Evolutionary conservation across 2,888 invertebrate species (phyloP).

Genomic region (Cacoxenus indagator): DNA sequence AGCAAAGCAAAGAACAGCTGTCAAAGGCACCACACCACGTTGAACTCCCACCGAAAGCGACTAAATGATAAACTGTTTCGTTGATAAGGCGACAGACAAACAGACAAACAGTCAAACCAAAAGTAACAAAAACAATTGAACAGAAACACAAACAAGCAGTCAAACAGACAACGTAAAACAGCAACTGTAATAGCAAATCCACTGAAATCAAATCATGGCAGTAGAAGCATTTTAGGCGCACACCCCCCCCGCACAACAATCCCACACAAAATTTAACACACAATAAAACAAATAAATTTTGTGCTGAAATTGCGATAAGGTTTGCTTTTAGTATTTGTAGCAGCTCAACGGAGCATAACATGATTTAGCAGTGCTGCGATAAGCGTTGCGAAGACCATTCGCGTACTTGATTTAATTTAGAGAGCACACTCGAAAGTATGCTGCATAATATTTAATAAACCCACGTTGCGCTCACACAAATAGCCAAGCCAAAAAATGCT

Average conservation of each 20-base stretch:
- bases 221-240: neutral
- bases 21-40: slow-evolving; percentile 5
- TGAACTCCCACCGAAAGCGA: slow-evolving; percentile 14
- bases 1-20: slow-evolving; percentile 6
- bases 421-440: neutral
- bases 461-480: neutral
- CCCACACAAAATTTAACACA: slow-evolving; percentile 58
- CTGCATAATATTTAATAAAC: slow-evolving; percentile 8
- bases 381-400: neutral
- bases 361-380: slow-evolving; percentile 1
- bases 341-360: slow-evolving; percentile 17
- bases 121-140: neutral
- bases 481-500: neutral
- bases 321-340: slow-evolving; percentile 40
- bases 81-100: slow-evolving; percentile 43
- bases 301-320: slow-evolving; percentile 54
- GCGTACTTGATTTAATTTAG: slow-evolving; percentile 48
- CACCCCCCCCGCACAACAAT: slow-evolving; percentile 3
- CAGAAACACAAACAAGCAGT: neutral
- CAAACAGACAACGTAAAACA: neutral
- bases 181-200: neutral
- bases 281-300: slow-evolving; percentile 61
- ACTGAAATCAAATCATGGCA: neutral
- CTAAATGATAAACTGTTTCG: slow-evolving; percentile 50
- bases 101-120: no score